A percentile compares a stretch with the other conserved stretches of the same genome.
Conservation (phyloP, 35 echinoderm and acorn worm species). For the Chiridota heheva region DNA sequence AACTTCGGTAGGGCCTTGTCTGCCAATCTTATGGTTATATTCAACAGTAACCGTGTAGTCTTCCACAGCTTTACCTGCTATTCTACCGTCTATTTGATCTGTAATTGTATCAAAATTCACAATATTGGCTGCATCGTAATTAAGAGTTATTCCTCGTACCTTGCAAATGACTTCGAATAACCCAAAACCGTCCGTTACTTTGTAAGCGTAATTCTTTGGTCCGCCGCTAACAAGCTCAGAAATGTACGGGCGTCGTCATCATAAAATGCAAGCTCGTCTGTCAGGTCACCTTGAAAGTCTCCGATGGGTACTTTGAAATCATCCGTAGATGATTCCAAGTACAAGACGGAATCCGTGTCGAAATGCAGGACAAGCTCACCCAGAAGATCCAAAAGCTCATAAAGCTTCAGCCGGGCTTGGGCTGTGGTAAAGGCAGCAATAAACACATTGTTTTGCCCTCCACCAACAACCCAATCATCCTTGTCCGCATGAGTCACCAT, state of each 20-base stretch:
- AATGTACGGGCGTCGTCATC: constrained; percentile 1
- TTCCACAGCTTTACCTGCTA: no score
- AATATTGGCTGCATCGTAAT: constrained; percentile 38
- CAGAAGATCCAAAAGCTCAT: constrained; percentile 36
- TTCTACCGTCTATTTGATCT: no score
- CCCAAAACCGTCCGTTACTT: no score
- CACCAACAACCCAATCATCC: no score
- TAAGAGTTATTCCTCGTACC: constrained; percentile 71
- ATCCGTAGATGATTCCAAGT: constrained; percentile 18
- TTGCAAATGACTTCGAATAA: constrained; percentile 56
- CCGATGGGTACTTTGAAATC: constrained; percentile 16
- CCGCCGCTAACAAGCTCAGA: constrained; percentile 13
- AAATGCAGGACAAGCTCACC: constrained; percentile 32
- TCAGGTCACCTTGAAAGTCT: constrained; percentile 22
- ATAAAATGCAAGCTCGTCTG: not conserved
- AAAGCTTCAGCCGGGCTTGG: constrained; percentile 65
- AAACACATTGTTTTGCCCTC: no score
- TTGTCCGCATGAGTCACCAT: no score
- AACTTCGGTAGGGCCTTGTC: no score
- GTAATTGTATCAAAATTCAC: constrained; percentile 57
- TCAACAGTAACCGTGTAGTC: no score
- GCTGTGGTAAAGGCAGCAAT: constrained; percentile 71
- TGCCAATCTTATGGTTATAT: no score
- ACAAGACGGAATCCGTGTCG: constrained; percentile 55
- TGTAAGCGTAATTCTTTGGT: constrained; percentile 63